Conservation (phyloP, 2,797 vertebrate species). For the Aldrovandia affinis region DNA sequence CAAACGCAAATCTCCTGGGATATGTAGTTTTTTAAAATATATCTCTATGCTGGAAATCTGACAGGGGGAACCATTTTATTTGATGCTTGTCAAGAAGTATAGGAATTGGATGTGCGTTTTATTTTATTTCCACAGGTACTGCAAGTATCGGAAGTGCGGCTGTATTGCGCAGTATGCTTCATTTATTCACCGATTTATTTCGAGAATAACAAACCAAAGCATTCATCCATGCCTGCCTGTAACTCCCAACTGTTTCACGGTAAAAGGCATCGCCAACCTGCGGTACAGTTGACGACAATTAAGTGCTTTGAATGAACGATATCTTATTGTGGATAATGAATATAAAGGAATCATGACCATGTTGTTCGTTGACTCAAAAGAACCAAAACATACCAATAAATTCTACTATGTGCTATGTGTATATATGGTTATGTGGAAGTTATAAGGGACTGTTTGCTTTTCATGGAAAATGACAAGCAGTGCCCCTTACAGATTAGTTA, state of each 20-base stretch:
- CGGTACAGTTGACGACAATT: background rate
- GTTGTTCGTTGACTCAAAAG: background rate
- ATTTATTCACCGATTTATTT: background rate
- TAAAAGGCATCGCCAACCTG: background rate
- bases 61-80: background rate
- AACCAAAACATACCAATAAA: slow-evolving; percentile 8
- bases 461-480: background rate
- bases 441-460: slow-evolving; percentile 15
- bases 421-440: slow-evolving; percentile 9
- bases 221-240: background rate
- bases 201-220: slow-evolving; percentile 11
- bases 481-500: slow-evolving; percentile 10
- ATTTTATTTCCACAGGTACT: slow-evolving; percentile 24
- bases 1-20: background rate
- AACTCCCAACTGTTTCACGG: background rate
- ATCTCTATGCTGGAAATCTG: background rate
- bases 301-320: background rate
- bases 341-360: background rate
- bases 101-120: background rate
- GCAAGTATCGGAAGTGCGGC: slow-evolving; percentile 11
- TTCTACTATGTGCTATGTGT: slow-evolving; percentile 11
- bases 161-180: slow-evolving; percentile 2
- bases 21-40: background rate
- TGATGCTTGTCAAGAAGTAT: slow-evolving; percentile 1
- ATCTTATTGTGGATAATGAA: background rate